Evolutionary conservation across 2,888 invertebrate species (phyloP).

Genomic region (Lithosia quadra): DNA sequence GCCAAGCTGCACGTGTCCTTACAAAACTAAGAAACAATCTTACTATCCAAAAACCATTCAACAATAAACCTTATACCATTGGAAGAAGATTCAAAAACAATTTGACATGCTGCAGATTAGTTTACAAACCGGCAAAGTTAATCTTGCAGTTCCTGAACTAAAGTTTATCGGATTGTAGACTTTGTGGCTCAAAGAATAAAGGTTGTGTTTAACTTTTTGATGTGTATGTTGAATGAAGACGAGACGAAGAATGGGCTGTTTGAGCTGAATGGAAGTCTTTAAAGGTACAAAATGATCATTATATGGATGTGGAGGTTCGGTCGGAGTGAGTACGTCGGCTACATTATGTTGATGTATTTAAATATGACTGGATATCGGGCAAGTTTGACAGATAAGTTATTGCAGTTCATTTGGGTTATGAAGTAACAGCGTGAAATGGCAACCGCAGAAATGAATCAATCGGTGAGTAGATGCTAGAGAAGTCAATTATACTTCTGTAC

Average conservation of each 20-base stretch:
- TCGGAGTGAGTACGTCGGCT: conserved; percentile 30
- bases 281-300: conserved; percentile 72
- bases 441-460: background rate
- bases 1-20: conserved; percentile 54
- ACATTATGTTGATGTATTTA: conserved; percentile 23
- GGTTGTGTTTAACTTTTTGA: conserved; percentile 14
- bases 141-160: conserved; percentile 36
- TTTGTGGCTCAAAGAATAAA: conserved; percentile 32
- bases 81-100: conserved; percentile 23
- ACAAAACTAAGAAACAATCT: conserved; percentile 33
- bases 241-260: conserved; percentile 69
- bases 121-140: conserved; percentile 46
- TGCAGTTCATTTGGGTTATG: conserved; percentile 7
- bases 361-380: conserved; percentile 14
- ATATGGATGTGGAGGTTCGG: conserved; percentile 54
- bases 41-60: conserved; percentile 14
- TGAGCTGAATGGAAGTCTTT: conserved; percentile 75
- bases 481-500: too few relatives aligned
- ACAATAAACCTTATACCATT: conserved; percentile 36
- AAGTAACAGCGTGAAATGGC: background rate
- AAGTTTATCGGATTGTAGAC: conserved; percentile 38
- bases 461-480: too few relatives aligned
- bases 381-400: conserved; percentile 14
- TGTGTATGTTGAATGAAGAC: conserved; percentile 30
- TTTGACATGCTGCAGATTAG: conserved; percentile 30